phyloP scores from a whole-genome alignment of 2,797 vertebrate species.

The Arctocebus calabarensis region DNA sequence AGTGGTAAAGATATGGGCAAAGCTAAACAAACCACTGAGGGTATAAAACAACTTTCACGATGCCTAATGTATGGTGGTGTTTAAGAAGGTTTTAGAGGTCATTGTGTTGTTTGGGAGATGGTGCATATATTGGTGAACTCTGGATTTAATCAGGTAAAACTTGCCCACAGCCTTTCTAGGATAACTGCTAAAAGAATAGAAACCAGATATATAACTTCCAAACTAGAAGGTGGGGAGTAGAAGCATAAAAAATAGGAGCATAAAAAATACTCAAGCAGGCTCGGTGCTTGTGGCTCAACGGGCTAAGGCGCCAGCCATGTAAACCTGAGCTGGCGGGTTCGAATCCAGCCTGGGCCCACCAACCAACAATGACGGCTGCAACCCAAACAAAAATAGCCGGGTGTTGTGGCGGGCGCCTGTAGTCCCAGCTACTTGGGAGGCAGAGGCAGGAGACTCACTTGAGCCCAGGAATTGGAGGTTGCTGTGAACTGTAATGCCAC shows the following conservation, averaged over 20 bases:
- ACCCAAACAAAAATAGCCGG: too few species aligned
- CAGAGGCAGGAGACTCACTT: too few species aligned
- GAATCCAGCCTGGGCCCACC: too few species aligned
- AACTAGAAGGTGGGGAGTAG: background rate
- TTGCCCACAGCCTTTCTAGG: background rate
- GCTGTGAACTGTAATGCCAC: too few species aligned
- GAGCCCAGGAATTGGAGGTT: too few species aligned
- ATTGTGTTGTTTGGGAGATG: background rate
- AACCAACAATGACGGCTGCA: too few species aligned
- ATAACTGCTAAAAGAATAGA: background rate
- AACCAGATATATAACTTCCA: background rate
- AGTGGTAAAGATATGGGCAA: background rate
- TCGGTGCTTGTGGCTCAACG: too few species aligned
- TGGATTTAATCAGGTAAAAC: background rate
- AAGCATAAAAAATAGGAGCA: background rate
- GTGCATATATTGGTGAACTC: background rate
- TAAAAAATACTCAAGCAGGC: background rate
- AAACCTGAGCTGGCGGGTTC: too few species aligned
- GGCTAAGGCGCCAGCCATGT: too few species aligned
- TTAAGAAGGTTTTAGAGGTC: background rate
- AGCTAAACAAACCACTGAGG: background rate
- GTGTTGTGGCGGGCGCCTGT: too few species aligned
- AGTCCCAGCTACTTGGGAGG: too few species aligned
- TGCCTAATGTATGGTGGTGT: background rate
- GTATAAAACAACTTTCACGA: background rate